phyloP scores from a whole-genome alignment of 2,888 invertebrate species.

The Clepsis dumicolana region DNA sequence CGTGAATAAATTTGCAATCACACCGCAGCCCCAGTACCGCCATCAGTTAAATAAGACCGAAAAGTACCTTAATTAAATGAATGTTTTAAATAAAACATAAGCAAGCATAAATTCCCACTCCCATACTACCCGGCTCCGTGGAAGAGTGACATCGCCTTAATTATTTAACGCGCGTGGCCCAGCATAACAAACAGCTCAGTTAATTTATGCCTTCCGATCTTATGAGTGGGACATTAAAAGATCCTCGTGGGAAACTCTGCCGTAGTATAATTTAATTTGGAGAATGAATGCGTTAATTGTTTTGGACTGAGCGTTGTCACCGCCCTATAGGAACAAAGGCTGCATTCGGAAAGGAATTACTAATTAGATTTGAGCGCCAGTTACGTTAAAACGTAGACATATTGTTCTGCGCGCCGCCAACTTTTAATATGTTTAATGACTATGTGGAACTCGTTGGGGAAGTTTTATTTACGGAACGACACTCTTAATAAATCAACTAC shows the following conservation, averaged over 20 bases:
- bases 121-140: conserved; percentile 48
- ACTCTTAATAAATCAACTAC: conserved; percentile 4
- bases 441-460: background rate
- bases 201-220: conserved; percentile 75
- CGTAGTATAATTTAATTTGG: conserved; percentile 69
- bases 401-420: conserved; percentile 23
- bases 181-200: conserved; percentile 73
- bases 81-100: conserved; percentile 28
- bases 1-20: no score
- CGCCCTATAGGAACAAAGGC: conserved; percentile 43
- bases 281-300: conserved; percentile 65
- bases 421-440: conserved; percentile 32
- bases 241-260: conserved; percentile 66
- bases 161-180: conserved; percentile 60
- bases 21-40: background rate
- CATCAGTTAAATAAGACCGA: background rate
- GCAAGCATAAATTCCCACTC: conserved; percentile 31
- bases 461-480: conserved; percentile 7
- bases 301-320: conserved; percentile 50
- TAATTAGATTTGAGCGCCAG: conserved; percentile 40
- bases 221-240: conserved; percentile 74
- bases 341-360: conserved; percentile 44
- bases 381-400: conserved; percentile 35
- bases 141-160: conserved; percentile 50
- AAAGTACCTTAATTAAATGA: conserved; percentile 14